These are phyloP conservation scores for Forbesichthys agassizii DNA, from an alignment of 2,113 vertebrate species.

Conservation along the genomic window DNA sequence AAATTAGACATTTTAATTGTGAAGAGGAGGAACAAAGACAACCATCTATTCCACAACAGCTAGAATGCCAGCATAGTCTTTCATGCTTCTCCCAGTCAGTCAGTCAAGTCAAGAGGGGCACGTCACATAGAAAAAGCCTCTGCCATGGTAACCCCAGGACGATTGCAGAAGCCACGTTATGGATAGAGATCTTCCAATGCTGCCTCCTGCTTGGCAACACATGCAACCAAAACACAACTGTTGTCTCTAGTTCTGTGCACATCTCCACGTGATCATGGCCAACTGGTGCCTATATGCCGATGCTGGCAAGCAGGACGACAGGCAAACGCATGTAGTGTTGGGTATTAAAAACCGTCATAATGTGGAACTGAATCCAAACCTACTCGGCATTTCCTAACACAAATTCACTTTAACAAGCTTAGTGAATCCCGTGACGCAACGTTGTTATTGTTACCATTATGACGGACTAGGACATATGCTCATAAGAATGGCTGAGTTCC, in stretches of 20 bases:
- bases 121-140: slow-evolving; percentile 19
- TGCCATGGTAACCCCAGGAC: slow-evolving; percentile 44
- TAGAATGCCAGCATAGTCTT: slow-evolving; percentile 8
- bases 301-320: slow-evolving; percentile 15
- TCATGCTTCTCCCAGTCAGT: slow-evolving; percentile 17
- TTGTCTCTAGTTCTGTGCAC: slow-evolving; percentile 41
- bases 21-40: slow-evolving; percentile 10
- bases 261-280: slow-evolving; percentile 1
- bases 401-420: too few relatives aligned
- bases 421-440: too few relatives aligned
- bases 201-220: slow-evolving; percentile 43
- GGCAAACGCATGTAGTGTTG: background rate
- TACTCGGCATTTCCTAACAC: too few relatives aligned
- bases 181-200: slow-evolving; percentile 55
- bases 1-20: slow-evolving; percentile 4
- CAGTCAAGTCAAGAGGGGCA: slow-evolving; percentile 35
- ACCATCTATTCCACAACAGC: slow-evolving; percentile 1
- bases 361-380: too few relatives aligned
- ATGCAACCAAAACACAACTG: slow-evolving; percentile 66
- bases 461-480: too few relatives aligned
- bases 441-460: too few relatives aligned
- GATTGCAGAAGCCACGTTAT: slow-evolving; percentile 42
- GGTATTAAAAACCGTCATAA: too few relatives aligned
- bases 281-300: slow-evolving; percentile 37
- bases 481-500: too few relatives aligned